phyloP scores from a whole-genome alignment of 1,140 invertebrate species.

The Drosophila repleta region DNA sequence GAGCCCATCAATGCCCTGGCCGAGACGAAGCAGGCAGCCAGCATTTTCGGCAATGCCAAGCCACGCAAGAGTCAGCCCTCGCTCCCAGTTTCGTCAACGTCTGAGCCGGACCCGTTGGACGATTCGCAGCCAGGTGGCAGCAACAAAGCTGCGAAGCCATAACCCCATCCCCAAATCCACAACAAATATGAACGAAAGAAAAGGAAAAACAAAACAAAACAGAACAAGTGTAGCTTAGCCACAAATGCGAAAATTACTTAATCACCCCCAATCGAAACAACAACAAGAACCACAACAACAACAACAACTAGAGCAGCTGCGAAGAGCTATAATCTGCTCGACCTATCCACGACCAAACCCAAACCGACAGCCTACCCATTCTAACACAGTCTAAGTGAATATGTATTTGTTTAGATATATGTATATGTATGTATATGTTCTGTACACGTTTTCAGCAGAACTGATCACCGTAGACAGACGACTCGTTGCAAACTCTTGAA shows the following conservation, averaged over 20 bases:
- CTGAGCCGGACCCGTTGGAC: neutral
- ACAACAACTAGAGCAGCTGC: neutral
- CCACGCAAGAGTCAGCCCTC: slow-evolving; percentile 87
- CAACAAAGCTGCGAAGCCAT: neutral
- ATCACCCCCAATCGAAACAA: slow-evolving; percentile 19
- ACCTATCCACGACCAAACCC: neutral
- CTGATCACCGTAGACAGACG: neutral
- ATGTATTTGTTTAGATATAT: neutral
- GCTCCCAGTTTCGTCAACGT: neutral
- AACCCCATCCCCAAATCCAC: neutral
- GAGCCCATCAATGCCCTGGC: slow-evolving; percentile 93
- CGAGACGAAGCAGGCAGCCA: slow-evolving; percentile 90
- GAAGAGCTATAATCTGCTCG: neutral
- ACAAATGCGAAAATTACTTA: slow-evolving; percentile 42
- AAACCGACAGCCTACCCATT: neutral
- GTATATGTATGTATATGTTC: neutral
- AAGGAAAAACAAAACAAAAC: neutral
- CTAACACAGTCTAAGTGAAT: slow-evolving; percentile 1
- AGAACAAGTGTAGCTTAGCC: slow-evolving; percentile 6
- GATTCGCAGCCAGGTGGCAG: slow-evolving; percentile 23
- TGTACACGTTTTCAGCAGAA: neutral
- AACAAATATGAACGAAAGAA: too few species aligned
- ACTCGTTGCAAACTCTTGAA: slow-evolving; percentile 1
- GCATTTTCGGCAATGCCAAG: slow-evolving; percentile 94
- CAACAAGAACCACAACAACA: neutral